phyloP scores from a whole-genome alignment of 2,797 vertebrate species.

The Gymnothorax reevesii region DNA sequence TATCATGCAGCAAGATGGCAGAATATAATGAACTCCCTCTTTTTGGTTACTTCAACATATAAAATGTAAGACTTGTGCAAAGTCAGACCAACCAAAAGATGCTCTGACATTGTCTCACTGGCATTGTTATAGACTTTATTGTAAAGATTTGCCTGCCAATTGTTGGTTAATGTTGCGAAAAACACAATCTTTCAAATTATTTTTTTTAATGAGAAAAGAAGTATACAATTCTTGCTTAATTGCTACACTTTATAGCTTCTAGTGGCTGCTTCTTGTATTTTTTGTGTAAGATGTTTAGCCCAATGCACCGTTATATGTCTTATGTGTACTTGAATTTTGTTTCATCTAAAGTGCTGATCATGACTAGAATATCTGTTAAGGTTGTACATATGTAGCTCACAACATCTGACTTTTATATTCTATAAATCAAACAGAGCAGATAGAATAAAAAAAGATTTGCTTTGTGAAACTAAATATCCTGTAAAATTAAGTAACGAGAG shows the following conservation, averaged over 20 bases:
- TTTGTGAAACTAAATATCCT: slow-evolving; percentile 13
- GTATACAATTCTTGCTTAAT: slow-evolving; percentile 13
- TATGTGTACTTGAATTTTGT: slow-evolving; percentile 26
- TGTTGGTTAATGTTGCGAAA: slow-evolving; percentile 5
- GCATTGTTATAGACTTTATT: not conserved
- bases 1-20: too few species aligned
- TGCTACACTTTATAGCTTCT: slow-evolving; percentile 25
- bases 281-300: slow-evolving; percentile 15
- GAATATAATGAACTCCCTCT: not conserved
- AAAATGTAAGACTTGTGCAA: not conserved
- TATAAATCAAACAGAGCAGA: slow-evolving; percentile 5
- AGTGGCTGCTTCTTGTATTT: slow-evolving; percentile 19
- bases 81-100: not conserved
- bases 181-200: slow-evolving; percentile 16
- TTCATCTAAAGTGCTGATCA: slow-evolving; percentile 23
- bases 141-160: not conserved
- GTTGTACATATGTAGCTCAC: slow-evolving; percentile 19
- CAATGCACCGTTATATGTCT: slow-evolving; percentile 8
- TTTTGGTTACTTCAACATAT: not conserved
- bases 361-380: slow-evolving; percentile 21
- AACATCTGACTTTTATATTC: slow-evolving; percentile 22
- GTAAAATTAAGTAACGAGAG: slow-evolving; percentile 10
- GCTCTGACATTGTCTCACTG: not conserved
- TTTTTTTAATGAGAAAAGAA: slow-evolving; percentile 13
- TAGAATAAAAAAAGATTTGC: not conserved